Evolutionary conservation across 2,888 invertebrate genomes (phyloP).

Genomic region (Ypsolopha scabrella): DNA sequence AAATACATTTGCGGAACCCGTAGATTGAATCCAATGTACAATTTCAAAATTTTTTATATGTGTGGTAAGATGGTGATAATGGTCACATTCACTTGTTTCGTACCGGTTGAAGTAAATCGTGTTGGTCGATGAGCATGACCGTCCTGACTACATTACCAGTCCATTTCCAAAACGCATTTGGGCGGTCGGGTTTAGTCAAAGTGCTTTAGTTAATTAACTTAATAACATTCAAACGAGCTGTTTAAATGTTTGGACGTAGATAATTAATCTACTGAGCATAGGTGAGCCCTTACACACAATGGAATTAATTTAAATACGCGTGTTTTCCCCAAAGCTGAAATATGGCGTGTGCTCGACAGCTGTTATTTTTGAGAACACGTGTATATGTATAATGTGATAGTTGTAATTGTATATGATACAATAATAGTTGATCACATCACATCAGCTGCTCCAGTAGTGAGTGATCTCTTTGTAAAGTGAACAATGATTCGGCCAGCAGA

Average conservation of each 20-base stretch:
- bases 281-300: not conserved
- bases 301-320: constrained; percentile 2
- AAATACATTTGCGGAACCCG: too few species aligned
- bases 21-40: too few species aligned
- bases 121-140: not conserved
- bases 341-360: constrained; percentile 1
- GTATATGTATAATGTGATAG: not conserved
- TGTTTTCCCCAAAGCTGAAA: not conserved
- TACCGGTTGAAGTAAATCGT: too few species aligned
- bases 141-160: not conserved
- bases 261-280: constrained; percentile 25
- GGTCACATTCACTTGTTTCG: too few species aligned
- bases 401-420: constrained; percentile 25
- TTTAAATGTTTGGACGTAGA: constrained; percentile 38
- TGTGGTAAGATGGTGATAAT: not conserved
- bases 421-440: constrained; percentile 36
- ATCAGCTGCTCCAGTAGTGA: constrained; percentile 30
- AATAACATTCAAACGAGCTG: constrained; percentile 37
- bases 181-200: constrained; percentile 20
- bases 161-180: not conserved
- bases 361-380: not conserved
- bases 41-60: not conserved
- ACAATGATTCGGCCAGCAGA: constrained; percentile 16
- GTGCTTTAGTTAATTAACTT: constrained; percentile 41
- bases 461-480: constrained; percentile 5